Conservation (phyloP, 2,888 invertebrate species). For the Drymonia ruficornis region DNA sequence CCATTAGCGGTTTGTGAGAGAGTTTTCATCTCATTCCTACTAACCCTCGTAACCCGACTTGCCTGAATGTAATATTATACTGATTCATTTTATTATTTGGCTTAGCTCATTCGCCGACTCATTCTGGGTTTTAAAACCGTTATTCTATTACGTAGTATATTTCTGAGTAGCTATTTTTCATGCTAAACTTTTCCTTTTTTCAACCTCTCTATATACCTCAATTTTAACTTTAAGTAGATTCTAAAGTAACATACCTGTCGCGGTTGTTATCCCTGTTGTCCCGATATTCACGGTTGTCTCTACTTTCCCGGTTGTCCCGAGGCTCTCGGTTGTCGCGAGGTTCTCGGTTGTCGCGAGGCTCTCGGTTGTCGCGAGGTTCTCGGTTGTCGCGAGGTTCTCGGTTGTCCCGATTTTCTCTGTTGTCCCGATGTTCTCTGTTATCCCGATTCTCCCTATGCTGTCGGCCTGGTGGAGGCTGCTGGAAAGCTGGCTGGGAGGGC, state of each 20-base stretch:
- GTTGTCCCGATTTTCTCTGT: slow-evolving; percentile 17
- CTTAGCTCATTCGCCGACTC: too few relatives aligned
- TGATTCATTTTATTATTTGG: too few relatives aligned
- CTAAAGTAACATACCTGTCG: slow-evolving; percentile 1
- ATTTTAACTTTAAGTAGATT: too few relatives aligned
- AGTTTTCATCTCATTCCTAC: too few relatives aligned
- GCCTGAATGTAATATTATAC: too few relatives aligned
- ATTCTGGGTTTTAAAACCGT: too few relatives aligned
- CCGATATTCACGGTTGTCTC: slow-evolving; percentile 3
- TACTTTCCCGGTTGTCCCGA: background rate
- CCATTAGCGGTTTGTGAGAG: too few relatives aligned
- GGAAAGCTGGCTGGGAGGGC: slow-evolving; percentile 11
- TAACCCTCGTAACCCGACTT: too few relatives aligned
- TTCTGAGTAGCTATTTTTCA: too few relatives aligned
- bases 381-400: slow-evolving; percentile 7
- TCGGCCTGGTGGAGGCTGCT: slow-evolving; percentile 29
- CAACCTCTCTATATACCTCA: too few relatives aligned
- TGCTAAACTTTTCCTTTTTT: too few relatives aligned
- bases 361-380: slow-evolving; percentile 16
- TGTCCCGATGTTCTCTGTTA: slow-evolving; percentile 7
- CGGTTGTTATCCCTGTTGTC: slow-evolving; percentile 21
- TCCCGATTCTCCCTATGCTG: slow-evolving; percentile 14
- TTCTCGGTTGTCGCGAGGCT: slow-evolving; percentile 3
- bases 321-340: slow-evolving; percentile 3
- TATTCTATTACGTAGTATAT: too few relatives aligned